Percentiles rank a stretch among this genome's conserved stretches.
phyloP scores from a whole-genome alignment of 2,113 vertebrate genomes.

The Pristiophorus japonicus region DNA sequence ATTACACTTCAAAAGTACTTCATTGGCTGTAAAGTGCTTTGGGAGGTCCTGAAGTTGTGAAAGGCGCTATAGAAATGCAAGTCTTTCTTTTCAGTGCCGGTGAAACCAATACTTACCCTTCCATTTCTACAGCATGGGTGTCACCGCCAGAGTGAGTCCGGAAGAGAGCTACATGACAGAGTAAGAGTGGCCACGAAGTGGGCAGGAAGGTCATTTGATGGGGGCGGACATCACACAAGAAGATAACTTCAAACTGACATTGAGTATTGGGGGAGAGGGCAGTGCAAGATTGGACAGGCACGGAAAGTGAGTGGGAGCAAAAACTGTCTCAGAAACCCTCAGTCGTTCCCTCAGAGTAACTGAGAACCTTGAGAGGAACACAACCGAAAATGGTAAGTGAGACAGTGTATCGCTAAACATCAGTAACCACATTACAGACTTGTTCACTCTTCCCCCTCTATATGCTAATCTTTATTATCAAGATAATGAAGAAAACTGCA shows the following conservation, averaged over 20 bases:
- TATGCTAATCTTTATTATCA: constrained; percentile 19
- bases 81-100: too few relatives aligned
- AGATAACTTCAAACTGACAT: neutral
- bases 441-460: neutral
- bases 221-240: neutral
- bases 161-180: neutral
- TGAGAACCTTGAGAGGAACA: neutral
- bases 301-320: neutral
- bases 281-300: neutral
- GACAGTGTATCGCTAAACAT: neutral
- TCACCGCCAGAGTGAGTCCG: neutral
- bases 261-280: neutral
- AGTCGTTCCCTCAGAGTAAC: neutral
- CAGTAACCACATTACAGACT: neutral
- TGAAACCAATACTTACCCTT: too few relatives aligned
- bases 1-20: too few relatives aligned
- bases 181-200: neutral
- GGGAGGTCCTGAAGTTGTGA: too few relatives aligned
- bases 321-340: neutral
- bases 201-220: too few relatives aligned
- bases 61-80: too few relatives aligned
- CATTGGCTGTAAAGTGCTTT: too few relatives aligned
- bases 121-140: too few relatives aligned
- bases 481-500: constrained; percentile 5
- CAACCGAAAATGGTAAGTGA: neutral